Conservation (phyloP, 2,113 vertebrate species). For the Callopanchax toddi region DNA sequence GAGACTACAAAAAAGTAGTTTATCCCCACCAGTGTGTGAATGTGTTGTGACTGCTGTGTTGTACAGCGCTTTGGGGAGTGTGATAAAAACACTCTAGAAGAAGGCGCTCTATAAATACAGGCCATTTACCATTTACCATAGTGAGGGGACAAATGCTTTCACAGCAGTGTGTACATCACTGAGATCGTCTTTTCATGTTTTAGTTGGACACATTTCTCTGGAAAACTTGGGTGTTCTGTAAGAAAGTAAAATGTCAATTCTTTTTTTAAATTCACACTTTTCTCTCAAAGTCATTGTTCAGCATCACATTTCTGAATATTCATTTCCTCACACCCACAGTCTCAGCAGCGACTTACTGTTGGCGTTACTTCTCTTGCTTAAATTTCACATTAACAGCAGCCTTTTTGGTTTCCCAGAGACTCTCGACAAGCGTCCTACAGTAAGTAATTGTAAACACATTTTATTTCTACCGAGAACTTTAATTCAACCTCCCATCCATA, state of each 20-base stretch:
- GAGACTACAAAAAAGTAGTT: no score
- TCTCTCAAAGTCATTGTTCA: constrained; percentile 2
- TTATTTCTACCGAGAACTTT: constrained; percentile 53
- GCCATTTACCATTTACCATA: no score
- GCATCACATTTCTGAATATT: constrained; percentile 12
- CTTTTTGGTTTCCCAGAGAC: constrained; percentile 2
- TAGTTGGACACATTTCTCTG: constrained; percentile 18
- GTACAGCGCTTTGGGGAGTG: no score
- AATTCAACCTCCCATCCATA: constrained; percentile 51
- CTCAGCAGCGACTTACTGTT: constrained; percentile 9
- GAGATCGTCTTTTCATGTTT: constrained; percentile 20
- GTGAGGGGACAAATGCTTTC: no score
- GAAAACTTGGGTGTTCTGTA: constrained; percentile 4
- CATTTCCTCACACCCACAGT: constrained; percentile 12
- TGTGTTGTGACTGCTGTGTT: no score
- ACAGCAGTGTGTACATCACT: background rate
- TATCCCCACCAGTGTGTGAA: no score
- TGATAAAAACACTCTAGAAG: no score
- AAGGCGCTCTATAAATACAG: no score
- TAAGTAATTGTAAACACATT: constrained; percentile 40
- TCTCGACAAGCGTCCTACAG: background rate
- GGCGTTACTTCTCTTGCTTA: constrained; percentile 2
- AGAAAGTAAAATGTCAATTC: background rate
- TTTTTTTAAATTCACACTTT: background rate
- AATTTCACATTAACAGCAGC: background rate